Conservation (phyloP, 2,113 vertebrate genomes). For the Tringa solitaria region DNA sequence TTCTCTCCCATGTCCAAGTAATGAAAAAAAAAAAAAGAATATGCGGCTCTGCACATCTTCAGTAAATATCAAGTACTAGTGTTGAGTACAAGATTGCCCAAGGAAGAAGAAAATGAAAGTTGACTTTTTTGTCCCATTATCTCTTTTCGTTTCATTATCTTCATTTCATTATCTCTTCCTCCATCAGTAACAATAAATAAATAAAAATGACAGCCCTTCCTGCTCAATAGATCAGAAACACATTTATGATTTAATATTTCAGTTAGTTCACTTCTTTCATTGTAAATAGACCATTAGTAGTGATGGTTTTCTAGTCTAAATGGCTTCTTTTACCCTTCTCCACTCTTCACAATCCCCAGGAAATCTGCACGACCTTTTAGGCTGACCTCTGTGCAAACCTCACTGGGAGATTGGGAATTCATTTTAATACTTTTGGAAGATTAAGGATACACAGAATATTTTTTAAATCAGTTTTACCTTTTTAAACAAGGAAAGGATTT, state of each 20-base stretch:
- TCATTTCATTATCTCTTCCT: background rate
- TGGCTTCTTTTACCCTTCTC: background rate
- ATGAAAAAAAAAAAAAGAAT: background rate
- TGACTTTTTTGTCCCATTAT: background rate
- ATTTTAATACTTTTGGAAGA: background rate
- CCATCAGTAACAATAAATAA: background rate
- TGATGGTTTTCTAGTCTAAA: background rate
- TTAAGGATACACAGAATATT: background rate
- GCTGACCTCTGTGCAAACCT: background rate
- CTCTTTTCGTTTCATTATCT: background rate
- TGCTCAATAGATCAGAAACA: background rate
- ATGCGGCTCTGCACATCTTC: background rate
- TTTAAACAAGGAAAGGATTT: background rate
- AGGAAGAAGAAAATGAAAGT: background rate
- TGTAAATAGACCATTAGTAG: background rate
- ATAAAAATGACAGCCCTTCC: background rate
- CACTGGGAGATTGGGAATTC: background rate
- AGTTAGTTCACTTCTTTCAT: background rate
- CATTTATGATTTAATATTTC: background rate
- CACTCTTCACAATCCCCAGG: background rate
- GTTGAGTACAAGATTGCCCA: background rate
- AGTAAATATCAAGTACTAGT: background rate
- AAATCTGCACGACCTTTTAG: background rate
- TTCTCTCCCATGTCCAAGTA: background rate
- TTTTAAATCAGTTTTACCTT: background rate